Base-by-base conservation (phyloP, 2,113 vertebrate species). In the Archocentrus centrarchus region DNA sequence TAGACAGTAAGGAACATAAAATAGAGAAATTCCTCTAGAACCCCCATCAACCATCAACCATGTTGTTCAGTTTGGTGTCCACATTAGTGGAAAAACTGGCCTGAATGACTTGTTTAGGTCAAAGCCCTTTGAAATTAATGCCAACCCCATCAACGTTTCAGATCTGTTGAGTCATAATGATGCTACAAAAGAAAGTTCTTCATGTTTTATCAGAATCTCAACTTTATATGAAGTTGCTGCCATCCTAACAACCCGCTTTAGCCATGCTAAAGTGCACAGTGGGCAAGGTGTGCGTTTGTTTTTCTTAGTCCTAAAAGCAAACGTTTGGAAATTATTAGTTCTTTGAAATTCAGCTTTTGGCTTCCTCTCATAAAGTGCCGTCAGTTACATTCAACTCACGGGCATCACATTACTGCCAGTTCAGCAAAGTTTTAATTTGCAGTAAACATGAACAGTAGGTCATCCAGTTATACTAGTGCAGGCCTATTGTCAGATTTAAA, bases 391-490 rank as follows among this genome's bases (percentile, higher is more conserved):
- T 66, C 61, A 70, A 20, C 79, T 80, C 75, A 70, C 55, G 81
- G 57, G 59, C 86, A 63, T 44, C 13, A 35, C 8, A 61, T 81
- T 59, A 47, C 77, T 76, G 80, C 83, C 37, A 44, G 32, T 75
- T 93, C 89, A 92, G 89, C 93, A 85, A 41, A 60, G 17, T 83
- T 81, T 77, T 57, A 2, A 87, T 93, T 94, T 90, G 86, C 91
- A 77, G 90, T 90, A 84, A 91, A 92, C 90, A 89, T 27, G 37
- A 70, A 66, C 47, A 77, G 63, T 18, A 70, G 39, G 79, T 4
- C n/a, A 35, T 39, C 58, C 62, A 66, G 57, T 59, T 81, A 27
- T n/a, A 61, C 22, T 63, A 55, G 68, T 44, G 50, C 7, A 2
- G 22, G 60, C 17, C 14, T 80, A 47, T 80, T 59, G 20, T 64